A percentile compares a stretch with the other conserved stretches of the same genome.
Conservation (phyloP, 2,797 vertebrate genomes). For the Platalea minor region DNA sequence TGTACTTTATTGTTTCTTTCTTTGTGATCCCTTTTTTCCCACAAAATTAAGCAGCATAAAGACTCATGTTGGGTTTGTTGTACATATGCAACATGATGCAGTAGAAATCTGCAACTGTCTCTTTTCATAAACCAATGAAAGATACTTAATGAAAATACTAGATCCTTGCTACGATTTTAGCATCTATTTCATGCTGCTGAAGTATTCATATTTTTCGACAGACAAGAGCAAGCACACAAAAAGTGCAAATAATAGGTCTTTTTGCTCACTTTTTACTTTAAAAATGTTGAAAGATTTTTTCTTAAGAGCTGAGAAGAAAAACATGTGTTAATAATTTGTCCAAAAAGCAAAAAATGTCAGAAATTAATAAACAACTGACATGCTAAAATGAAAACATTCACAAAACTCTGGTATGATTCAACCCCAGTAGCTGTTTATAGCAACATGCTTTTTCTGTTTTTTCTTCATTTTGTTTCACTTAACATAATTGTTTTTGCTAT, state of each 20-base stretch:
- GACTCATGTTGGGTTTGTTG: neutral
- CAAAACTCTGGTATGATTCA: neutral
- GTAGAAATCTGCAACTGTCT: neutral
- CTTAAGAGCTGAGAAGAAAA: neutral
- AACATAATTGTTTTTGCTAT: neutral
- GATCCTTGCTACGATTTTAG: neutral
- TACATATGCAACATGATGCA: neutral
- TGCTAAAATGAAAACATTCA: conserved; percentile 5
- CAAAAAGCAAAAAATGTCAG: neutral
- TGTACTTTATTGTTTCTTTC: neutral
- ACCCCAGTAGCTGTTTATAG: neutral
- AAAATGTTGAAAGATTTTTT: neutral
- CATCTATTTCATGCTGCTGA: neutral
- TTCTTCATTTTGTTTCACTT: neutral
- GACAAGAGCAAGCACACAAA: neutral
- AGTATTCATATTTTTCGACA: neutral
- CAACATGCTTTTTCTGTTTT: neutral
- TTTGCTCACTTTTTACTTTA: neutral
- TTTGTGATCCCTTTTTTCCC: neutral
- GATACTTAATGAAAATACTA: neutral
- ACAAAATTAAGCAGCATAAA: neutral
- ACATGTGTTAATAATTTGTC: neutral
- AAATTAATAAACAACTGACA: conserved; percentile 4
- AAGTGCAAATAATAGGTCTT: neutral
- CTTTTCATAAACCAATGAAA: neutral